Percentiles rank a stretch among this genome's conserved stretches.
Conservation (phyloP, 2,888 invertebrate genomes). For the Sminthurinus aureus region DNA sequence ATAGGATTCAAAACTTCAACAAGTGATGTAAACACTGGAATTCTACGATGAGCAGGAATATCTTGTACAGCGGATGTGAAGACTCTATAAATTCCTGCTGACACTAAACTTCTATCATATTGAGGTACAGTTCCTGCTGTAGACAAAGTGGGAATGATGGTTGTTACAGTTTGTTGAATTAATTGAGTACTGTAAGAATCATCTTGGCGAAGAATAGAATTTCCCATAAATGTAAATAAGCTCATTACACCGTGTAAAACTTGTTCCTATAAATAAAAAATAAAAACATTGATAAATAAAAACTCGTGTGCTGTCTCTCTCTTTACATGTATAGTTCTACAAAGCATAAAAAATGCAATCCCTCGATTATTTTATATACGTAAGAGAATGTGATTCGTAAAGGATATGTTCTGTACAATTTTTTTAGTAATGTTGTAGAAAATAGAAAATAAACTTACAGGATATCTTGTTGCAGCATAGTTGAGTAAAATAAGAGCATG, state of each 20-base stretch:
- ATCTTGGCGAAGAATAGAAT: conserved; percentile 89
- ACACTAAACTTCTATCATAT: conserved; percentile 48
- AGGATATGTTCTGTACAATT: too few species aligned
- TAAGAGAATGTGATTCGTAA: too few species aligned
- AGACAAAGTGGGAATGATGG: conserved; percentile 85
- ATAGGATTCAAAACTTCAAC: conserved; percentile 72
- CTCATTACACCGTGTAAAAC: conserved; percentile 94
- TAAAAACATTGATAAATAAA: neutral
- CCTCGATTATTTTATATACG: neutral
- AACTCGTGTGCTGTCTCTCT: neutral
- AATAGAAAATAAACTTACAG: conserved; percentile 64
- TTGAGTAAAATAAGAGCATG: conserved; percentile 87
- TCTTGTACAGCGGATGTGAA: conserved; percentile 91
- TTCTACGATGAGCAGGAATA: conserved; percentile 90
- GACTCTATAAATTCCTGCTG: conserved; percentile 68
- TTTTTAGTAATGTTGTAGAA: too few species aligned
- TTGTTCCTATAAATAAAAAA: conserved; percentile 66
- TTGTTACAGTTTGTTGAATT: conserved; percentile 87
- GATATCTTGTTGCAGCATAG: conserved; percentile 78
- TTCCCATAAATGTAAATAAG: conserved; percentile 98
- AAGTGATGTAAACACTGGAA: conserved; percentile 75
- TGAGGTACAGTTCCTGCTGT: conserved; percentile 62
- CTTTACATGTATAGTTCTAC: neutral
- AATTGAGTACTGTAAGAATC: conserved; percentile 95
- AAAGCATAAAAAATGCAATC: neutral